Conservation (phyloP, 2,888 invertebrate genomes). For the Drosophila peninsularis region DNA sequence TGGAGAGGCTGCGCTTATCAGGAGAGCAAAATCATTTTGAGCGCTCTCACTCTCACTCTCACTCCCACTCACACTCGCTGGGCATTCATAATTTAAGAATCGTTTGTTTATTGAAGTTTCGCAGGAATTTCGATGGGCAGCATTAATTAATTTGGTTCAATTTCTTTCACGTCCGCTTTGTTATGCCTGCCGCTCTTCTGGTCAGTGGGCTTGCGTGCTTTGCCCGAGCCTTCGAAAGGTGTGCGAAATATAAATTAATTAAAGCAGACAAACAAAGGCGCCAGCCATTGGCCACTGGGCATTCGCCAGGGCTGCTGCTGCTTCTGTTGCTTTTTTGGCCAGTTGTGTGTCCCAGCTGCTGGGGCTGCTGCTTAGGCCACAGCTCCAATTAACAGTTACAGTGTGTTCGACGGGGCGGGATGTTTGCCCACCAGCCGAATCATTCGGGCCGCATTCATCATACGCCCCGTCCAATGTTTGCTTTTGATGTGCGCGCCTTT, state of each 20-base stretch:
- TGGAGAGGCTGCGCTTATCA: conserved; percentile 1
- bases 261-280: conserved; percentile 64
- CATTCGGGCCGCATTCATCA: conserved; percentile 79
- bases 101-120: conserved; percentile 33
- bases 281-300: conserved; percentile 41
- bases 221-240: conserved; percentile 53
- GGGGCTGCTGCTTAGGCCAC: conserved; percentile 39
- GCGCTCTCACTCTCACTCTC: not conserved
- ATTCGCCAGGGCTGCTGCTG: conserved; percentile 30
- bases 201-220: conserved; percentile 39
- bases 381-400: conserved; percentile 67
- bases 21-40: conserved; percentile 17
- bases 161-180: conserved; percentile 36
- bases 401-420: conserved; percentile 5
- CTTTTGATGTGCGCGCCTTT: conserved; percentile 74
- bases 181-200: conserved; percentile 4
- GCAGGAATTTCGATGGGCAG: conserved; percentile 18
- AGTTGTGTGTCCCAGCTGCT: conserved; percentile 54
- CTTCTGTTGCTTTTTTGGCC: conserved; percentile 15
- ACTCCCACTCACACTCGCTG: not conserved
- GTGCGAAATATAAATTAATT: conserved; percentile 78
- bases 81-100: conserved; percentile 25
- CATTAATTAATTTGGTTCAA: conserved; percentile 48
- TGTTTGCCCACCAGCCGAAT: conserved; percentile 38
- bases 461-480: conserved; percentile 72